These are phyloP conservation scores for Onychostruthus taczanowskii DNA, from an alignment of 2,113 vertebrate genomes.

Conservation along the genomic window DNA sequence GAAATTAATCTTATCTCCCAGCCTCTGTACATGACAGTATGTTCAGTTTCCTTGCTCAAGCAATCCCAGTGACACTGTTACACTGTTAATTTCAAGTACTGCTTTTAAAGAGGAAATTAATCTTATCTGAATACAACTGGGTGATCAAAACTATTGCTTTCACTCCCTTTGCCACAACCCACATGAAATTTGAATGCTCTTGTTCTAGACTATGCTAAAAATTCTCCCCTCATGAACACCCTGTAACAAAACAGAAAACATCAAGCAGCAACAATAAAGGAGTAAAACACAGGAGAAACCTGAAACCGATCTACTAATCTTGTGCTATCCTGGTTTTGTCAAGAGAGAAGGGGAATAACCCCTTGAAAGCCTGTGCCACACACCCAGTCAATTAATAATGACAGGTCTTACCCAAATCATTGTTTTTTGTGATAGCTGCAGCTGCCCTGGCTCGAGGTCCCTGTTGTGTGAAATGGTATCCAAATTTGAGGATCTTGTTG, in stretches of 20 bases:
- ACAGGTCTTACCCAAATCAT: slow-evolving; percentile 88
- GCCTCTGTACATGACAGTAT: neutral
- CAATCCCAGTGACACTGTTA: neutral
- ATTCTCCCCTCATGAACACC: neutral
- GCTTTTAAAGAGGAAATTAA: neutral
- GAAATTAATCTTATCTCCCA: fast-evolving
- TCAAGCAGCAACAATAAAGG: neutral
- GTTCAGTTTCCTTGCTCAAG: neutral
- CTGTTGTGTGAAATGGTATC: slow-evolving; percentile 96
- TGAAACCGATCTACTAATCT: neutral
- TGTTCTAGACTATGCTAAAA: neutral
- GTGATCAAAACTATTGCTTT: neutral
- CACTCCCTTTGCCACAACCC: neutral
- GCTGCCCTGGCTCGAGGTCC: slow-evolving; percentile 92
- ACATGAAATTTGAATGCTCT: neutral
- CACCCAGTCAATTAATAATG: neutral
- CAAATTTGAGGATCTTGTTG: slow-evolving; percentile 89
- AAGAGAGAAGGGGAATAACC: neutral
- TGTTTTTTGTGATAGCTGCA: slow-evolving; percentile 96
- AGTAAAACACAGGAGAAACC: neutral
- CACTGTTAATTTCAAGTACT: neutral
- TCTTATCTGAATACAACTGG: neutral
- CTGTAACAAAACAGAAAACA: neutral
- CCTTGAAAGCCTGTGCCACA: neutral
- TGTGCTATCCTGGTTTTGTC: neutral